Evolutionary conservation across 1,140 invertebrate genomes (phyloP).

Genomic region (Calliphora vicina): DNA sequence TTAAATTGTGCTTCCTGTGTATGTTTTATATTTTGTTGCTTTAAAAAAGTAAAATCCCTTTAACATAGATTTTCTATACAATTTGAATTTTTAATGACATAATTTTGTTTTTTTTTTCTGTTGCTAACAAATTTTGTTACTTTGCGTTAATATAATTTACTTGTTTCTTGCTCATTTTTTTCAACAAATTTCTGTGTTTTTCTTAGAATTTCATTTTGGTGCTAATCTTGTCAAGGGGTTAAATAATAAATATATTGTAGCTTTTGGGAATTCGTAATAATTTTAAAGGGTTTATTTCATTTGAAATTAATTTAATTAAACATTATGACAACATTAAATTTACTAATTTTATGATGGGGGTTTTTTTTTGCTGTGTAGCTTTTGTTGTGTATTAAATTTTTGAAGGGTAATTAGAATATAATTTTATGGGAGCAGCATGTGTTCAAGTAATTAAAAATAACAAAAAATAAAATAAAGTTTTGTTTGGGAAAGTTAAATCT

Average conservation of each 20-base stretch:
- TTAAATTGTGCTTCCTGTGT: background rate
- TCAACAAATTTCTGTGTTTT: background rate
- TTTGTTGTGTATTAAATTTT: background rate
- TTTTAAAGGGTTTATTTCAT: background rate
- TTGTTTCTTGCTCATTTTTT: background rate
- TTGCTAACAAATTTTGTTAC: background rate
- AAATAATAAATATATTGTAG: background rate
- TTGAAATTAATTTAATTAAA: slow-evolving; percentile 6
- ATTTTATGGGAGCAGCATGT: background rate
- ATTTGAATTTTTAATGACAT: slow-evolving; percentile 22
- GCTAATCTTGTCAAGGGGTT: background rate
- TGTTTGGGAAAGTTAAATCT: too few species aligned
- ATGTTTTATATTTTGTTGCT: background rate
- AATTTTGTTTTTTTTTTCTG: background rate
- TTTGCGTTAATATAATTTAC: too few species aligned
- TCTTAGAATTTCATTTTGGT: background rate
- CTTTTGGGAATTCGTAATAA: background rate
- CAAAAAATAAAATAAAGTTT: background rate
- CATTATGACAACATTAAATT: background rate
- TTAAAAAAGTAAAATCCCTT: background rate
- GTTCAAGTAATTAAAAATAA: background rate
- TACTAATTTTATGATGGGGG: background rate
- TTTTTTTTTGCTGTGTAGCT: background rate
- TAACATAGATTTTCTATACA: slow-evolving; percentile 10
- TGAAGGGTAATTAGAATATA: background rate